Conservation (phyloP, 2,888 invertebrate species). For the Boloria selene region DNA sequence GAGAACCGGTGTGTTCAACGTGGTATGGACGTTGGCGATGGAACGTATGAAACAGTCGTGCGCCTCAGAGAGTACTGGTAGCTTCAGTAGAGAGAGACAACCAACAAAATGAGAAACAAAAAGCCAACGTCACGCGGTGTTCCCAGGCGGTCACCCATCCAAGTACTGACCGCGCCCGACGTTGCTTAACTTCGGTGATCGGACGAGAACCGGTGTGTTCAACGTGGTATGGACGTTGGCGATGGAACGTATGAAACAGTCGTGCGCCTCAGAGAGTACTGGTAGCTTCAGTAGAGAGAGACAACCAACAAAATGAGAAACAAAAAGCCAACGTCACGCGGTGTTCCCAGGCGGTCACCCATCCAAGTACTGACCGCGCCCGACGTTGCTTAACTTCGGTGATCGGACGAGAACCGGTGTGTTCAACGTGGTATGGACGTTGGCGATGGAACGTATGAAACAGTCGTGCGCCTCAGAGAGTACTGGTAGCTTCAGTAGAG, state of each 20-base stretch:
- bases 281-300: no score
- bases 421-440: slow-evolving; percentile 74
- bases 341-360: slow-evolving; percentile 65
- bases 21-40: slow-evolving; percentile 55
- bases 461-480: no score
- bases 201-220: slow-evolving; percentile 76
- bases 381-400: slow-evolving; percentile 77
- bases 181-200: slow-evolving; percentile 78
- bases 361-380: slow-evolving; percentile 76
- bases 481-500: no score
- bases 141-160: slow-evolving; percentile 68
- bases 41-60: no score
- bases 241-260: neutral
- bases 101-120: slow-evolving; percentile 5
- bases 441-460: slow-evolving; percentile 38
- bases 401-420: slow-evolving; percentile 78
- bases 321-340: slow-evolving; percentile 41
- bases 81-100: no score
- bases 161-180: slow-evolving; percentile 75
- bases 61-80: no score
- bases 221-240: slow-evolving; percentile 71
- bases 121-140: slow-evolving; percentile 47
- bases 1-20: slow-evolving; percentile 57
- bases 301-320: no score
- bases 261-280: no score